Evolutionary conservation across 2,113 vertebrate genomes (phyloP).

Genomic region (Gnathonemus echidnorhynchus): DNA sequence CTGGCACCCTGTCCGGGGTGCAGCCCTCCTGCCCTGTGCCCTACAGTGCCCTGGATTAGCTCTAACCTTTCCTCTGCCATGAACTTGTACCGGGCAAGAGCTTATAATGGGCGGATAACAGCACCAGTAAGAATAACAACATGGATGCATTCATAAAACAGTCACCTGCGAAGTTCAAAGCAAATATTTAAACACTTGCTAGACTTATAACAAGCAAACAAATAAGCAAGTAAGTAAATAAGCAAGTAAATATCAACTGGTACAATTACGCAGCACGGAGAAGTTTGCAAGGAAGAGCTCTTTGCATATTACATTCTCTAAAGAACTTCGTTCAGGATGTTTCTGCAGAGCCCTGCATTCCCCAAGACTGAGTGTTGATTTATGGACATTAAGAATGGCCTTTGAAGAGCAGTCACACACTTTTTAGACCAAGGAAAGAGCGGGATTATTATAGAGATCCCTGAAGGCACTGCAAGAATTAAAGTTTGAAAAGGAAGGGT

Average conservation of each 20-base stretch:
- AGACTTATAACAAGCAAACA: background rate
- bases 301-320: background rate
- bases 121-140: background rate
- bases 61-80: background rate
- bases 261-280: background rate
- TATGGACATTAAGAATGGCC: constrained; percentile 12
- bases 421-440: constrained; percentile 5
- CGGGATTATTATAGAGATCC: background rate
- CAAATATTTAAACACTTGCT: background rate
- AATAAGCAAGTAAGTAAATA: background rate
- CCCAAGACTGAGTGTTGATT: background rate
- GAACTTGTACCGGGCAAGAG: background rate
- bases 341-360: background rate
- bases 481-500: background rate
- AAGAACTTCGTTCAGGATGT: background rate
- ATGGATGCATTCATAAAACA: background rate
- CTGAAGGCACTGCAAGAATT: background rate
- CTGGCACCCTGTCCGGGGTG: background rate
- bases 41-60: background rate
- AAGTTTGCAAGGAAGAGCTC: background rate
- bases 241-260: background rate
- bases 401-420: background rate
- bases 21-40: background rate
- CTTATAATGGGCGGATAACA: background rate
- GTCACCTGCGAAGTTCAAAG: background rate